Percentiles rank a stretch among this genome's conserved stretches.
Conservation (phyloP, 2,888 invertebrate species). For the Drosophila cognata region DNA sequence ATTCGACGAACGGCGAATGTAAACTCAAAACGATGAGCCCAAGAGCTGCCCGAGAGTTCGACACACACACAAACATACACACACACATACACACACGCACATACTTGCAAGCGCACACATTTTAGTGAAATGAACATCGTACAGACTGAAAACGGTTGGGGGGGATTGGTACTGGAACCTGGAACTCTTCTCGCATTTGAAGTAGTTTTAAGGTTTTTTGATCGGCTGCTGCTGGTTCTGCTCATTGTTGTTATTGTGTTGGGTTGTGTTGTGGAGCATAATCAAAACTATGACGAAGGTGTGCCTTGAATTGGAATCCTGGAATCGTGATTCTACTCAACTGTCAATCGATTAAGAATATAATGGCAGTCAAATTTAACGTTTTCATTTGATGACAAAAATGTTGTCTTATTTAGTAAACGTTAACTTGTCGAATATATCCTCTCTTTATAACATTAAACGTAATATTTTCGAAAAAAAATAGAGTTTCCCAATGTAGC, state of each 20-base stretch:
- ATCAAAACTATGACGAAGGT: conserved; percentile 41
- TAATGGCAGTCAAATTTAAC: conserved; percentile 14
- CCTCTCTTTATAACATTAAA: neutral
- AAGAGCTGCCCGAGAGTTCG: conserved; percentile 47
- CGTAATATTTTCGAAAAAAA: neutral
- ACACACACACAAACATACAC: conserved; percentile 42
- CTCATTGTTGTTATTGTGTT: conserved; percentile 16
- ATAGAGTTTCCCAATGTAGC: neutral
- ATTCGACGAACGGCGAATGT: conserved; percentile 80
- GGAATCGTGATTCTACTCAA: conserved; percentile 21
- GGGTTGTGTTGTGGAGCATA: conserved; percentile 8
- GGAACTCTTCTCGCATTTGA: conserved; percentile 39
- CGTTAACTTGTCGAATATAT: neutral
- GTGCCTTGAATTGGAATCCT: conserved; percentile 18
- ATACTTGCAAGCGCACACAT: conserved; percentile 19
- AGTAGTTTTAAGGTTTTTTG: conserved; percentile 38
- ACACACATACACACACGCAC: conserved; percentile 9
- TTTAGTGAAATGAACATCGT: conserved; percentile 45
- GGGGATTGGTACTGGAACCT: conserved; percentile 33
- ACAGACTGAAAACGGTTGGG: conserved; percentile 18
- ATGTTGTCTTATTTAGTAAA: neutral
- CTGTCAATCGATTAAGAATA: conserved; percentile 33
- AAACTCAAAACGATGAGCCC: conserved; percentile 61
- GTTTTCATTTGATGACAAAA: neutral
- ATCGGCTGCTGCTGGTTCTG: conserved; percentile 22